phyloP scores from a whole-genome alignment of 2,113 vertebrate genomes.

The Spilogale gracilis region DNA sequence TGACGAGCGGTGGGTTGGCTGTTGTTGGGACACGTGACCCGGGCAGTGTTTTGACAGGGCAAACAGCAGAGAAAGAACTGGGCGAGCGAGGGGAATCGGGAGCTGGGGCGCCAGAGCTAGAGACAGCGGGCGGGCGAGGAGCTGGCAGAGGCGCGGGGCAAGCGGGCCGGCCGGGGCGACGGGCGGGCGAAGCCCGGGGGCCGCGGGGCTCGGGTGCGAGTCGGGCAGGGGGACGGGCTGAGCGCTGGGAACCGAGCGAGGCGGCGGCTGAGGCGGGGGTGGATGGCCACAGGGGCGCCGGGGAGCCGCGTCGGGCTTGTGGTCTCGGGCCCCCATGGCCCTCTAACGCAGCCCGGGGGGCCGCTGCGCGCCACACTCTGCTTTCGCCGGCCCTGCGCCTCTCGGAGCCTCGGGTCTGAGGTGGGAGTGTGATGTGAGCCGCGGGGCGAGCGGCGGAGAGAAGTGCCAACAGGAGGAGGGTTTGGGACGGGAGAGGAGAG shows the following conservation, averaged over 20 bases:
- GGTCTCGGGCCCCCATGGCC: constrained; percentile 14
- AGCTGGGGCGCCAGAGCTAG: constrained; percentile 67
- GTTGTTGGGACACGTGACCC: constrained; percentile 88
- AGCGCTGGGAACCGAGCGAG: background rate
- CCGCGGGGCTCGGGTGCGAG: constrained; percentile 39
- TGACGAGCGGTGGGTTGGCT: constrained; percentile 83
- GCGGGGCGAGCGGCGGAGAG: constrained; percentile 50
- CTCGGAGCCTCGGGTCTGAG: constrained; percentile 65
- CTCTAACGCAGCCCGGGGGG: constrained; percentile 53
- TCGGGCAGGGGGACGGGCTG: background rate
- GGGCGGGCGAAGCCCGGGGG: constrained; percentile 45
- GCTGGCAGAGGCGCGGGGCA: constrained; percentile 17
- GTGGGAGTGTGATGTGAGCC: constrained; percentile 72
- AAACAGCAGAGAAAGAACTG: constrained; percentile 69
- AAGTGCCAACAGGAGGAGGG: constrained; percentile 63
- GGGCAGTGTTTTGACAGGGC: constrained; percentile 92
- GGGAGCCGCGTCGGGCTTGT: constrained; percentile 51
- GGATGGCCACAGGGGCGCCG: constrained; percentile 65
- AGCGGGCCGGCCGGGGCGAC: constrained; percentile 7
- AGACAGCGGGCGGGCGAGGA: constrained; percentile 75
- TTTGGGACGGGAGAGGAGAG: constrained; percentile 7
- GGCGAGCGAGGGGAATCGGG: constrained; percentile 73
- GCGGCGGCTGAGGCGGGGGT: constrained; percentile 60
- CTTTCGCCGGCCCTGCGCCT: constrained; percentile 6
- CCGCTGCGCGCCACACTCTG: constrained; percentile 27